These are phyloP conservation scores for Phaonia tiefii DNA, from an alignment of 2,888 invertebrate genomes.

Conservation along the genomic window DNA sequence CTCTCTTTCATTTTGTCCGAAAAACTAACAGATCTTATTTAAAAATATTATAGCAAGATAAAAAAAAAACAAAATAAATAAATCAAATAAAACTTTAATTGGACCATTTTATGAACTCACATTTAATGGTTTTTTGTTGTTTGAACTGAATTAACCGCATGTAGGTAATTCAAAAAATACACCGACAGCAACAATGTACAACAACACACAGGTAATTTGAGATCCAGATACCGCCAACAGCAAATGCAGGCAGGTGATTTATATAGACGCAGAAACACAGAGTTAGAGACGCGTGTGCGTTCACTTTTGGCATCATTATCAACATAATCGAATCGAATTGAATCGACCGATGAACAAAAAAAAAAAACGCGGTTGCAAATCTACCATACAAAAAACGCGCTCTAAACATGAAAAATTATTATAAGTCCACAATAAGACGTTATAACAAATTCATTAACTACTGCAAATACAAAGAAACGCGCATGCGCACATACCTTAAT, in stretches of 20 bases:
- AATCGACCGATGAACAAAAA: background rate
- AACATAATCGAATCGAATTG: constrained; percentile 13
- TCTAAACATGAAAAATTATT: background rate
- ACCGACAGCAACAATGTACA: constrained; percentile 1
- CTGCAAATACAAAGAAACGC: constrained; percentile 3
- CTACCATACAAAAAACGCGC: constrained; percentile 10
- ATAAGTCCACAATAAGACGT: constrained; percentile 35
- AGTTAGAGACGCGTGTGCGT: constrained; percentile 50
- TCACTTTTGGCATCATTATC: constrained; percentile 59
- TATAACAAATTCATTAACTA: constrained; percentile 50
- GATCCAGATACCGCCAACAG: constrained; percentile 25
- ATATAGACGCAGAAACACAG: constrained; percentile 32
- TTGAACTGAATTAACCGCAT: constrained; percentile 12
- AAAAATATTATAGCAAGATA: constrained; percentile 10
- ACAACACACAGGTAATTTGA: constrained; percentile 29
- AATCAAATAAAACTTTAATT: constrained; percentile 42
- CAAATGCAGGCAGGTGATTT: constrained; percentile 30
- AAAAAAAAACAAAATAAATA: constrained; percentile 19
- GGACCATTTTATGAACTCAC: constrained; percentile 52
- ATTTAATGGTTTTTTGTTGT: constrained; percentile 39
- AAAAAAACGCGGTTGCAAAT: constrained; percentile 15
- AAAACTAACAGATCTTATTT: too few species aligned
- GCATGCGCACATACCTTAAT: background rate
- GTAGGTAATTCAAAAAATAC: background rate
- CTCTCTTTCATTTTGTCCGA: too few species aligned